These are phyloP conservation scores for Lacerta viridis DNA, from an alignment of 2,797 vertebrate species.

Conservation along the genomic window DNA sequence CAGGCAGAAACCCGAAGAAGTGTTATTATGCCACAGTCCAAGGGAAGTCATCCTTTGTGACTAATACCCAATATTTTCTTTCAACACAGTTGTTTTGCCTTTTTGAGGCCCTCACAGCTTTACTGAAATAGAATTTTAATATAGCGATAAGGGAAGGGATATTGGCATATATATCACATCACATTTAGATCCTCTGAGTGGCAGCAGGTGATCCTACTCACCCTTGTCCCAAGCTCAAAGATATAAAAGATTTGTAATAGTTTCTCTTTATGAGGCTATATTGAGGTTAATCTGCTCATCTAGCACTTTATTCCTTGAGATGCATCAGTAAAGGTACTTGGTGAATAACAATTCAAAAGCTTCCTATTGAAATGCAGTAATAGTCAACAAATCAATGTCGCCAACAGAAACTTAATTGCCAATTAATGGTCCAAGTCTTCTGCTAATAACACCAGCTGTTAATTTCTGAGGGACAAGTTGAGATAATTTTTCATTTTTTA, in stretches of 20 bases:
- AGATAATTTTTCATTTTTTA: not conserved
- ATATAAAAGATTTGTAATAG: slow-evolving; percentile 6
- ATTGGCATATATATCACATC: slow-evolving; percentile 24
- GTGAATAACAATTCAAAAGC: slow-evolving; percentile 34
- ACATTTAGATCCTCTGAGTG: slow-evolving; percentile 37
- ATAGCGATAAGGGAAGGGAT: slow-evolving; percentile 32
- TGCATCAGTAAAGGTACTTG: not conserved
- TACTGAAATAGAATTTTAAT: slow-evolving; percentile 35
- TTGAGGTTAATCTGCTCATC: slow-evolving; percentile 19
- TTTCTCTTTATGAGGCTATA: not conserved
- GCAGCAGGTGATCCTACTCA: slow-evolving; percentile 24
- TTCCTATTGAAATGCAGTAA: slow-evolving; percentile 41
- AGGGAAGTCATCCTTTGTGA: not conserved
- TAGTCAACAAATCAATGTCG: slow-evolving; percentile 28
- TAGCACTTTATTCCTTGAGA: slow-evolving; percentile 13
- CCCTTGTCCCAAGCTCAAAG: slow-evolving; percentile 26
- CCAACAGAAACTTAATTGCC: not conserved
- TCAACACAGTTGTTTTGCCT: not conserved
- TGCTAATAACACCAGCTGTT: slow-evolving; percentile 25
- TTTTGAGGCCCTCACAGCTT: slow-evolving; percentile 26
- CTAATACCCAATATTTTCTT: slow-evolving; percentile 19
- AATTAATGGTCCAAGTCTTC: slow-evolving; percentile 23
- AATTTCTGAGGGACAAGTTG: not conserved
- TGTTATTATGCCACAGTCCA: not conserved
- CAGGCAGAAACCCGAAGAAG: not conserved